Percentiles rank a stretch among this genome's conserved stretches.
Conservation (phyloP, 1,140 invertebrate genomes). For the Elysia chlorotica region DNA sequence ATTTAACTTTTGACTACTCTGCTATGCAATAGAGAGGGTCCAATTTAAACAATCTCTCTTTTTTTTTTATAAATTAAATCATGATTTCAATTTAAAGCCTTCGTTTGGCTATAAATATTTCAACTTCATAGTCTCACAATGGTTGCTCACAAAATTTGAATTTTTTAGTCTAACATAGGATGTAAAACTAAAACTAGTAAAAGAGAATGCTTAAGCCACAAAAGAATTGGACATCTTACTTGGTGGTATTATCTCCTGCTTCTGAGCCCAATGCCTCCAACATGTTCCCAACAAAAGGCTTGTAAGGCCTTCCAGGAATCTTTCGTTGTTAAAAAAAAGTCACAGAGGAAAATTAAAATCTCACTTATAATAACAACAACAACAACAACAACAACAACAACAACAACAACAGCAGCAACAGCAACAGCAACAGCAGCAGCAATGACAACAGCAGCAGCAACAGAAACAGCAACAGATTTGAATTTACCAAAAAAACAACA, state of each 20-base stretch:
- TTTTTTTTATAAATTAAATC: background rate
- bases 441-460: too few relatives aligned
- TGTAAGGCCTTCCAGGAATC: slow-evolving; percentile 31
- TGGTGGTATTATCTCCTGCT: slow-evolving; percentile 36
- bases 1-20: too few relatives aligned
- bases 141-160: background rate
- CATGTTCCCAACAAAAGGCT: slow-evolving; percentile 37
- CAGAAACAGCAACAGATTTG: too few relatives aligned
- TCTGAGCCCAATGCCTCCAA: slow-evolving; percentile 34
- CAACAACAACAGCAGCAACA: too few relatives aligned
- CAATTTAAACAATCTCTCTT: too few relatives aligned
- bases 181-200: too few relatives aligned
- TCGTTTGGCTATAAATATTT: background rate
- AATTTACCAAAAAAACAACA: too few relatives aligned
- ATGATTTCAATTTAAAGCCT: background rate
- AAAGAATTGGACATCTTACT: slow-evolving; percentile 23
- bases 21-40: too few relatives aligned
- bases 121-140: background rate
- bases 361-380: too few relatives aligned
- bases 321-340: slow-evolving; percentile 1
- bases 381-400: too few relatives aligned
- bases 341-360: background rate
- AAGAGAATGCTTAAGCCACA: background rate
- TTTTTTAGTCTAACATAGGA: background rate
- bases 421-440: too few relatives aligned